These are phyloP conservation scores for Tachina grossa DNA, from an alignment of 2,888 invertebrate species.

Conservation along the genomic window DNA sequence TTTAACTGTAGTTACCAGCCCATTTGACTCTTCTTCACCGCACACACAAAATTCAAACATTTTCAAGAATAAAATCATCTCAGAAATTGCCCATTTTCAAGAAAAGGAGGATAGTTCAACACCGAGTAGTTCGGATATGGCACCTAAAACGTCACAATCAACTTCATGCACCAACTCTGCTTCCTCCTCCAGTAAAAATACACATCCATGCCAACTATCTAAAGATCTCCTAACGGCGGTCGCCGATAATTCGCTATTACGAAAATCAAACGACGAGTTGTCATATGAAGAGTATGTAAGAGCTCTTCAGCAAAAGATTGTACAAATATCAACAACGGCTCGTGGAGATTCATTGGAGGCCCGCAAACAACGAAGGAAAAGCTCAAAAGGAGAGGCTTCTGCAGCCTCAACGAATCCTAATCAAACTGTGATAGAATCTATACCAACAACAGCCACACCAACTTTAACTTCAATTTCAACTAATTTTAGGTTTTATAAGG, in stretches of 20 bases:
- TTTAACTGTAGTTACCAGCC: conserved; percentile 84
- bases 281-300: conserved; percentile 86
- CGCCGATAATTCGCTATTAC: conserved; percentile 52
- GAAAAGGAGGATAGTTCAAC: conserved; percentile 75
- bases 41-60: conserved; percentile 74
- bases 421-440: conserved; percentile 80
- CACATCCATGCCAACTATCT: conserved; percentile 72
- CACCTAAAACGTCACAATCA: conserved; percentile 79
- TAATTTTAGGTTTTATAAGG: conserved; percentile 62
- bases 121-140: conserved; percentile 80
- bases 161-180: conserved; percentile 75
- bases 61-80: conserved; percentile 45
- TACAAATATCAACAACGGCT: conserved; percentile 87
- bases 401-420: conserved; percentile 72
- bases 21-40: conserved; percentile 82
- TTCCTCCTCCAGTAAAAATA: conserved; percentile 73
- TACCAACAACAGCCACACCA: conserved; percentile 59
- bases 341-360: conserved; percentile 87
- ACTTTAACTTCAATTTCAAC: conserved; percentile 54
- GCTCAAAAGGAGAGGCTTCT: conserved; percentile 83
- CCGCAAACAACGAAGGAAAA: conserved; percentile 84
- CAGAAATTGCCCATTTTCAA: conserved; percentile 51
- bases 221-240: conserved; percentile 67
- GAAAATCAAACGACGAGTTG: conserved; percentile 79
- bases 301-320: conserved; percentile 86